A percentile compares a stretch with the other conserved stretches of the same genome.
These are phyloP conservation scores for Globodera rostochiensis DNA, from an alignment of 1,140 invertebrate genomes.

Conservation along the genomic window DNA sequence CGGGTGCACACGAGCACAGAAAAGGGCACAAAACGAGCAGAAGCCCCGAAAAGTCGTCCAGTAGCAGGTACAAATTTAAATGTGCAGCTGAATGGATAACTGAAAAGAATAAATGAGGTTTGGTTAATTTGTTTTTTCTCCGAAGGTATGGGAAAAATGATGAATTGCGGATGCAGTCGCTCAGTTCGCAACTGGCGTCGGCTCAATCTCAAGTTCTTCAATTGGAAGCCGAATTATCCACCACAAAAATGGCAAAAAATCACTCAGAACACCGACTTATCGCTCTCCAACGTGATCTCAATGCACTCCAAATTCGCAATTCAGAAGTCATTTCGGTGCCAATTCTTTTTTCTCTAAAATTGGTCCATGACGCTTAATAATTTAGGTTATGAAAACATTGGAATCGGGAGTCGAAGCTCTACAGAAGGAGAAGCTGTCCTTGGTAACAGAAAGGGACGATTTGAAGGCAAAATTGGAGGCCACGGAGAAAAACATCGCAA, in stretches of 20 bases:
- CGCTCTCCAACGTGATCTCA: slow-evolving; percentile 22
- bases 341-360: background rate
- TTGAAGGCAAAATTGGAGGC: slow-evolving; percentile 28
- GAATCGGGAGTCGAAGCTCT: slow-evolving; percentile 33
- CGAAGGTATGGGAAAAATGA: background rate
- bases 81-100: no score
- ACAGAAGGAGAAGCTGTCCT: slow-evolving; percentile 31
- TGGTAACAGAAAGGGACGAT: slow-evolving; percentile 28
- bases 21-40: background rate
- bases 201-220: slow-evolving; percentile 32
- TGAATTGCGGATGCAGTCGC: slow-evolving; percentile 19
- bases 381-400: slow-evolving; percentile 38
- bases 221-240: slow-evolving; percentile 23
- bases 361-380: background rate
- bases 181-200: slow-evolving; percentile 24
- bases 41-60: background rate
- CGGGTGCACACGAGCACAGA: background rate
- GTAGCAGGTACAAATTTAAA: background rate
- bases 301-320: slow-evolving; percentile 21
- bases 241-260: slow-evolving; percentile 25
- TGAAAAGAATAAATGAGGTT: no score
- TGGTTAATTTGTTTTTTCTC: background rate
- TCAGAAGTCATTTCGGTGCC: slow-evolving; percentile 26
- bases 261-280: slow-evolving; percentile 25
- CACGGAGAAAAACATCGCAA: slow-evolving; percentile 10